These are phyloP conservation scores for Thamnophis elegans DNA, from an alignment of 2,797 vertebrate genomes.

Conservation along the genomic window DNA sequence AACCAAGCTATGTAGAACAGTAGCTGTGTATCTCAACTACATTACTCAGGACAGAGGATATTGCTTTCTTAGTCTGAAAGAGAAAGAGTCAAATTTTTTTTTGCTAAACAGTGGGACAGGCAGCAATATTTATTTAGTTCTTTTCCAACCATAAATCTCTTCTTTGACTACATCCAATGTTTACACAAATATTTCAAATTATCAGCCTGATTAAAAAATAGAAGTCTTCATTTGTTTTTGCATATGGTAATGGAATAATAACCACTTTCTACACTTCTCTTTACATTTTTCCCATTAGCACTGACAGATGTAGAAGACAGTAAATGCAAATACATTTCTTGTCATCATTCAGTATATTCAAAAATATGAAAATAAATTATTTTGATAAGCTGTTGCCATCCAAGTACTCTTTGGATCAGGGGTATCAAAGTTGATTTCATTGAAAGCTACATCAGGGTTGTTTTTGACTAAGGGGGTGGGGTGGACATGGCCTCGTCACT, in stretches of 20 bases:
- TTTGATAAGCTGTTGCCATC: neutral
- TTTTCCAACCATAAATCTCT: neutral
- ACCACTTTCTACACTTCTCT: neutral
- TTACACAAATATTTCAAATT: neutral
- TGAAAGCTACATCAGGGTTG: too few relatives aligned
- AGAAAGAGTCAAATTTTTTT: neutral
- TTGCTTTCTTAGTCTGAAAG: neutral
- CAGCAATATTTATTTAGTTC: neutral
- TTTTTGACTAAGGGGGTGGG: too few relatives aligned
- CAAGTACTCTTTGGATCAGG: neutral
- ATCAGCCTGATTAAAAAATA: neutral
- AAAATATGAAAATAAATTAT: neutral
- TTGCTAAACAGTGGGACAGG: neutral
- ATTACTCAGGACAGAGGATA: neutral
- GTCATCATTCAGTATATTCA: neutral
- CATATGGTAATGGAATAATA: neutral
- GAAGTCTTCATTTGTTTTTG: neutral
- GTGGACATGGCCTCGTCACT: too few relatives aligned
- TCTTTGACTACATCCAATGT: neutral
- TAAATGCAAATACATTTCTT: neutral
- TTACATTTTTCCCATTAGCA: neutral
- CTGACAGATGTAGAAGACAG: neutral
- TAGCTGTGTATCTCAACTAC: neutral
- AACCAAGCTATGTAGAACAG: neutral
- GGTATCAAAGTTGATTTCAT: too few relatives aligned